phyloP scores from a whole-genome alignment of 2,113 vertebrate genomes.

The Cryptotis parvus region DNA sequence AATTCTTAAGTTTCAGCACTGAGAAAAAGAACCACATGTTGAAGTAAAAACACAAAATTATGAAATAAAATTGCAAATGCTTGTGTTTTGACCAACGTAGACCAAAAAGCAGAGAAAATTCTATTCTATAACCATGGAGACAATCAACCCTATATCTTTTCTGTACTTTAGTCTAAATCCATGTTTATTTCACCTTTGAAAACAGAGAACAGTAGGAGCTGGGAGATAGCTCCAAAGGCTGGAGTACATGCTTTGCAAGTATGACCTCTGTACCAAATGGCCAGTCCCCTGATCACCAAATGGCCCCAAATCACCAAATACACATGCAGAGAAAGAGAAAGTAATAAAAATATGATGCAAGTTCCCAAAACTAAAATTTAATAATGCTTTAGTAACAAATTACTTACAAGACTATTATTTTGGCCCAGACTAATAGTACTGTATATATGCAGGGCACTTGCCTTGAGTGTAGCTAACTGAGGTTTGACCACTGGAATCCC shows the following conservation, averaged over 20 bases:
- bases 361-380: neutral
- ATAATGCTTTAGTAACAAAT: neutral
- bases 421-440: too few species aligned
- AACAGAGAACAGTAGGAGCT: neutral
- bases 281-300: too few species aligned
- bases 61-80: neutral
- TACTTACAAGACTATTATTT: neutral
- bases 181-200: neutral
- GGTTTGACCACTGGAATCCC: too few species aligned
- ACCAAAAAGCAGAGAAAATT: neutral
- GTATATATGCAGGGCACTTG: too few species aligned
- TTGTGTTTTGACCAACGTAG: neutral
- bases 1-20: slow-evolving; percentile 14
- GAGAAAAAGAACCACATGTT: neutral
- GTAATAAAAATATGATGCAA: too few species aligned
- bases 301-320: too few species aligned
- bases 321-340: too few species aligned
- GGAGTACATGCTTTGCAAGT: too few species aligned
- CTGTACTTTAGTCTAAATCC: neutral
- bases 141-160: neutral
- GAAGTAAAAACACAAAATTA: slow-evolving; percentile 35
- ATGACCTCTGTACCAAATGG: too few species aligned
- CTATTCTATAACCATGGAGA: neutral
- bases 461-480: too few species aligned
- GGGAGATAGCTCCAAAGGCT: too few species aligned